phyloP scores from a whole-genome alignment of 1,140 invertebrate genomes.

The Polypedilum pembai region DNA sequence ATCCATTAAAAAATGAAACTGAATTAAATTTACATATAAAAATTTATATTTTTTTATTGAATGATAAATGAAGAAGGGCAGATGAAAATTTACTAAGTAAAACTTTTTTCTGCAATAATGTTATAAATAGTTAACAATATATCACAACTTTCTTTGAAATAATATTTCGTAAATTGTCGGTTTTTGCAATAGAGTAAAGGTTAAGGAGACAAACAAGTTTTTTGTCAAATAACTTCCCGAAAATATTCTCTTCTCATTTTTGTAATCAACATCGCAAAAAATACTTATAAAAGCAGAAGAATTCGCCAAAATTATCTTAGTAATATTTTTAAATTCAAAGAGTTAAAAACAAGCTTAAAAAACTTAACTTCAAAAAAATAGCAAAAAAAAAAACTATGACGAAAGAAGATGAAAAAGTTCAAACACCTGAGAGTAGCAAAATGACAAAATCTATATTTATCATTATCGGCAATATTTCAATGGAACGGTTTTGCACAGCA shows the following conservation, averaged over 20 bases:
- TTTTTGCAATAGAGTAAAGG: no score
- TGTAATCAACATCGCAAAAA: no score
- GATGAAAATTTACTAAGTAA: neutral
- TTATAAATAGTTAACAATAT: no score
- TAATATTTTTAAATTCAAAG: no score
- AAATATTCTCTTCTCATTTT: no score
- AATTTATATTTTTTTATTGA: neutral
- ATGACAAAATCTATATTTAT: neutral
- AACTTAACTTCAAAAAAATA: neutral
- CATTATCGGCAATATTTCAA: neutral
- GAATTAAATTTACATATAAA: constrained; percentile 23
- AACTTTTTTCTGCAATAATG: no score
- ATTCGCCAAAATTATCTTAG: no score
- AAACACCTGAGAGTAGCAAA: neutral
- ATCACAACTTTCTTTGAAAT: no score
- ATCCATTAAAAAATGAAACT: constrained; percentile 8
- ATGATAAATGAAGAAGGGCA: neutral
- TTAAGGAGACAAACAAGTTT: no score
- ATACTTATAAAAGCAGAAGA: no score
- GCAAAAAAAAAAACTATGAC: neutral
- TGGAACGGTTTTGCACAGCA: neutral
- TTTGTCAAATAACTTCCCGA: no score
- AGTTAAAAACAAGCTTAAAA: neutral
- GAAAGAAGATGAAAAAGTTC: neutral
- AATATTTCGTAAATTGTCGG: no score